phyloP scores from a whole-genome alignment of 2,888 invertebrate genomes.

The Hetaerina titia region DNA sequence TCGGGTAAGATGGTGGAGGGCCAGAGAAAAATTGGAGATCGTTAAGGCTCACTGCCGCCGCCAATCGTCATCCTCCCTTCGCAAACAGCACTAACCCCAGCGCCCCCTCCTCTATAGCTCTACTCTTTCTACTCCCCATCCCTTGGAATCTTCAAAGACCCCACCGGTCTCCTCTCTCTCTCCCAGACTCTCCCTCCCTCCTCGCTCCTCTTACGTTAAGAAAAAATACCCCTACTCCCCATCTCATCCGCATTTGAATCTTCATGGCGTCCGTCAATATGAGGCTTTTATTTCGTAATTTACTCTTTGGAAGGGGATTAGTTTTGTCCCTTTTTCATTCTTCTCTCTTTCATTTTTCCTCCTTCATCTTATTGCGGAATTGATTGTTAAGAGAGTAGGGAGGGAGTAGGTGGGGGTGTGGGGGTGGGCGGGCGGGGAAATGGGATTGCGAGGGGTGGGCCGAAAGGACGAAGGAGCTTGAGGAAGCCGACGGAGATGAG shows the following conservation, averaged over 20 bases:
- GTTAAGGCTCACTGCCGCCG: conserved; percentile 59
- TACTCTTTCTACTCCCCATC: neutral
- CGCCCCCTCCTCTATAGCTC: neutral
- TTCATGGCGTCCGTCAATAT: conserved; percentile 60
- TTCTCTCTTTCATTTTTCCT: neutral
- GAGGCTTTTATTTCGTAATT: conserved; percentile 66
- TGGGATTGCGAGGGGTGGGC: neutral
- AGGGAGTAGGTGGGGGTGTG: neutral
- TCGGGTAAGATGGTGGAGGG: conserved; percentile 17
- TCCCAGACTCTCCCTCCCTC: neutral
- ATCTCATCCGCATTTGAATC: conserved; percentile 35
- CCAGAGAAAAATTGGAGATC: conserved; percentile 60
- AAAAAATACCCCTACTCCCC: neutral
- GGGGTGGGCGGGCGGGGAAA: neutral
- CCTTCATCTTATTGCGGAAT: conserved; percentile 38
- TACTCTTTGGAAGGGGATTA: conserved; percentile 61
- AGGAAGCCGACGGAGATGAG: neutral
- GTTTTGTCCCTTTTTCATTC: conserved; percentile 32
- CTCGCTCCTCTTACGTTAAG: neutral
- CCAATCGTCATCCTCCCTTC: conserved; percentile 53
- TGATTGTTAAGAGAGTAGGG: conserved; percentile 11
- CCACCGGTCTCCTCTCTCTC: neutral
- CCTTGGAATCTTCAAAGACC: neutral
- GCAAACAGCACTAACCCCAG: conserved; percentile 34
- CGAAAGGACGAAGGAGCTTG: neutral